Evolutionary conservation across 1,140 invertebrate genomes (phyloP).

Genomic region (Leptinotarsa undecemlineata): DNA sequence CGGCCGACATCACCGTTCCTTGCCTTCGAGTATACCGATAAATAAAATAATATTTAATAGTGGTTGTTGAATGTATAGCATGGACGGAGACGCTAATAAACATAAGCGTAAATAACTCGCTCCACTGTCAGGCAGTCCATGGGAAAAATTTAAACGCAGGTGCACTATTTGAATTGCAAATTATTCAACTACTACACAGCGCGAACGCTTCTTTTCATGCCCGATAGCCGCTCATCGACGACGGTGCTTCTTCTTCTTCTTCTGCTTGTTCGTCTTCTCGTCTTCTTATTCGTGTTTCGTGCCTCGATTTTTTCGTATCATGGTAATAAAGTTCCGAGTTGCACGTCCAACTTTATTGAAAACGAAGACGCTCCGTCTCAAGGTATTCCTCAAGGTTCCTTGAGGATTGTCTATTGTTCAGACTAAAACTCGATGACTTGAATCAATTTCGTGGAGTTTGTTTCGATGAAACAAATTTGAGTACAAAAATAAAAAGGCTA

Average conservation of each 20-base stretch:
- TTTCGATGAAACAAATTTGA: too few species aligned
- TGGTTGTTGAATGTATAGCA: constrained; percentile 33
- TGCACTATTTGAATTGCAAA: constrained; percentile 49
- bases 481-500: too few species aligned
- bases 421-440: too few species aligned
- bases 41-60: constrained; percentile 37
- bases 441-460: too few species aligned
- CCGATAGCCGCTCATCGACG: not conserved
- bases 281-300: not conserved
- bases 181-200: constrained; percentile 31
- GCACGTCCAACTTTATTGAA: not conserved
- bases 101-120: constrained; percentile 48
- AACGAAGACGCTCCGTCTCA: not conserved
- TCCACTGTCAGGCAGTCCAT: constrained; percentile 39
- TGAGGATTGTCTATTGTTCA: not conserved
- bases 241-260: not conserved
- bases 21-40: constrained; percentile 23
- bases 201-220: constrained; percentile 24
- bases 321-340: not conserved
- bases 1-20: not conserved
- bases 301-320: not conserved
- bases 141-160: constrained; percentile 49
- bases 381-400: not conserved
- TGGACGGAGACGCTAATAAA: constrained; percentile 44
- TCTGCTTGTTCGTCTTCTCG: constrained; percentile 1